Evolutionary conservation across 2,888 invertebrate genomes (phyloP).

Genomic region (Scaptomyza flava): DNA sequence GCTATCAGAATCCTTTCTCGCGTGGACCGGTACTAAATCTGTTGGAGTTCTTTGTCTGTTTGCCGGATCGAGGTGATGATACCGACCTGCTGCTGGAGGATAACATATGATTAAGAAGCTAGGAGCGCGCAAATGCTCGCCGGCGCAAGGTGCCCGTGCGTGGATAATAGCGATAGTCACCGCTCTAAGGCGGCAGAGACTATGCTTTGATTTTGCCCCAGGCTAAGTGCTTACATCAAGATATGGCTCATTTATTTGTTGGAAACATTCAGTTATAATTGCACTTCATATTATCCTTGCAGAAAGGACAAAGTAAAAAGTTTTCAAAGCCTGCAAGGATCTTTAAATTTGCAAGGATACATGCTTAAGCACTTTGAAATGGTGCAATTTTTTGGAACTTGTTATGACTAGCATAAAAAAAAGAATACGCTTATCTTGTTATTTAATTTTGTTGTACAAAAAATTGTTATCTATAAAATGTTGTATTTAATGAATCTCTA

Average conservation of each 20-base stretch:
- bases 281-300: constrained; percentile 28
- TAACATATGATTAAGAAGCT: constrained; percentile 84
- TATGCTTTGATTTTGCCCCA: constrained; percentile 67
- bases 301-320: neutral
- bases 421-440: constrained; percentile 64
- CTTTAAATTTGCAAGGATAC: too few relatives aligned
- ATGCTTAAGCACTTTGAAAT: constrained; percentile 28
- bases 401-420: constrained; percentile 36
- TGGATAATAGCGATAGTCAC: constrained; percentile 75
- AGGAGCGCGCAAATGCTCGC: constrained; percentile 77
- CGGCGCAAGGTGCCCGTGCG: constrained; percentile 76
- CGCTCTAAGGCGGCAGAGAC: constrained; percentile 40
- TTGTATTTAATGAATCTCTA: constrained; percentile 71
- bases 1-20: constrained; percentile 96
- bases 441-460: constrained; percentile 63
- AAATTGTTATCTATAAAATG: constrained; percentile 66
- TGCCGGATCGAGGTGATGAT: constrained; percentile 91
- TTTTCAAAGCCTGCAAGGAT: constrained; percentile 26
- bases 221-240: constrained; percentile 35
- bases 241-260: constrained; percentile 6
- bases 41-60: constrained; percentile 95
- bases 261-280: constrained; percentile 21
- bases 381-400: constrained; percentile 22
- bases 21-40: constrained; percentile 94
- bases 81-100: constrained; percentile 90